Base-by-base conservation (phyloP, 2,113 vertebrate genomes). In the Myocastor coypus region DNA sequence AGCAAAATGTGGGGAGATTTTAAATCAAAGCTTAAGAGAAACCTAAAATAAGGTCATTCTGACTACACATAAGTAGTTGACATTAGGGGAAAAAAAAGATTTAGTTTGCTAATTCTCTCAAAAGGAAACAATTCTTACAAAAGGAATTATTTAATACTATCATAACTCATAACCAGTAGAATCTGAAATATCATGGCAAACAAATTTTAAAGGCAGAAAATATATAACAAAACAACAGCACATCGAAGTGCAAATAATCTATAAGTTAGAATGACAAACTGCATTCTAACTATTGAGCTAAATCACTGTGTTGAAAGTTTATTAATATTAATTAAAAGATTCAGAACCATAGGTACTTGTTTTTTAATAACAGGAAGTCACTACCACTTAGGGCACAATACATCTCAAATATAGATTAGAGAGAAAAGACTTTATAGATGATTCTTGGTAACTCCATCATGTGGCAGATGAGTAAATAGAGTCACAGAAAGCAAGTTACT, bases 401-500 rank as follows among this genome's bases (percentile, higher is more conserved):
- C 11, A 86, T 81, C 89, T 91, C 32, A 85, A 88, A 94, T 42
- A 91, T 0, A 84, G 34, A 85, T 2, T n/a, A 82, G 20, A 42
- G 14, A 87, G 80, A 83, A 93, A 13, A 22, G 19, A 91, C 59
- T 78, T 93, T 66, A 85, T 0, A 86, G 30, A 69, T 83, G 12
- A 94, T 87, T 87, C 87, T 87, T 90, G 84, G 89, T n/a, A 95
- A 57, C 42, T 90, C 68, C n/a, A 83, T 71, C 81, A 96, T 84
- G 95, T 87, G 81, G 69, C 55, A 94, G 93, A 96, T 89, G 91
- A 95, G 82, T 96, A 97, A 95, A 95, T 91, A 88, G 85, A 96
- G 84, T 93, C 92, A 95, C 52, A 94, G 57, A 92, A 93, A 61
- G 42, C 37, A 96, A 96, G 20, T 68, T n/a, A 97, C 30, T 66